phyloP scores from a whole-genome alignment of 2,888 invertebrate species.

The Coenonympha glycerion region DNA sequence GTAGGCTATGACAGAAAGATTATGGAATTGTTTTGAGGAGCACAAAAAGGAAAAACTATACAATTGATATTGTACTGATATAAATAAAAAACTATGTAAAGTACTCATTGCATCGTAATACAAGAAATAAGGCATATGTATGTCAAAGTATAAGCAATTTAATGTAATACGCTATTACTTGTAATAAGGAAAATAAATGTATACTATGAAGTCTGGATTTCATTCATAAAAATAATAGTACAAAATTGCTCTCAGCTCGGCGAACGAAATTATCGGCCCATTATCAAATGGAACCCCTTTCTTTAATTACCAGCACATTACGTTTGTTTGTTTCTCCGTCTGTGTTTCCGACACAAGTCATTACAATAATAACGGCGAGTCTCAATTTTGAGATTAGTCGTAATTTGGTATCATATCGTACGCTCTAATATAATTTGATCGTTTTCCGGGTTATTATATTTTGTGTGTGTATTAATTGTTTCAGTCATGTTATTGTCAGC shows the following conservation, averaged over 20 bases:
- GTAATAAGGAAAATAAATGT: no score
- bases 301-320: conserved; percentile 70
- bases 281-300: conserved; percentile 71
- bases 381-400: conserved; percentile 58
- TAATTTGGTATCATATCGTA: conserved; percentile 51
- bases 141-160: no score
- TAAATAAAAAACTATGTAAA: no score
- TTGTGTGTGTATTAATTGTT: background rate
- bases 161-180: no score
- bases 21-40: no score
- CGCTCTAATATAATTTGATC: conserved; percentile 54
- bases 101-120: no score
- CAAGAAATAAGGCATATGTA: no score
- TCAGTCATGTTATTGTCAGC: conserved; percentile 1
- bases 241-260: conserved; percentile 59
- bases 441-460: conserved; percentile 47
- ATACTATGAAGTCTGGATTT: no score
- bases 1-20: no score
- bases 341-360: conserved; percentile 54
- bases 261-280: conserved; percentile 63
- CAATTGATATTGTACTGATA: no score
- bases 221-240: no score
- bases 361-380: conserved; percentile 63
- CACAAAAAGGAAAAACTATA: no score
- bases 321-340: conserved; percentile 68